A percentile compares a stretch with the other conserved stretches of the same genome.
These are phyloP conservation scores for Pteronura brasiliensis DNA, from an alignment of 2,113 vertebrate species.

Conservation along the genomic window DNA sequence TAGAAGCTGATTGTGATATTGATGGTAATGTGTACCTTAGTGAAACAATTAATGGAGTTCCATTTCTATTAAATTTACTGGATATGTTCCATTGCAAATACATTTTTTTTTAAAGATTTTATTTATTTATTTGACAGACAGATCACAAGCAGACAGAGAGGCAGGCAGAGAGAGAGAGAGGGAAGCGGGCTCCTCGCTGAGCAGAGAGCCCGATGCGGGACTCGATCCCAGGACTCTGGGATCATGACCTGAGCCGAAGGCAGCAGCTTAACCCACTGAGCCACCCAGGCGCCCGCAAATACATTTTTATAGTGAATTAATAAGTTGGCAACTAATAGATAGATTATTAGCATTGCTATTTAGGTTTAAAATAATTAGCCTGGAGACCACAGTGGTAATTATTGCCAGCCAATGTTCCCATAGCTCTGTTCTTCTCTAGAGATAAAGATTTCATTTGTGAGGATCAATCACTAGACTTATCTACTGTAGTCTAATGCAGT, in stretches of 20 bases:
- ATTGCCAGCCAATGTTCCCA: not conserved
- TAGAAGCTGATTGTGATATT: not conserved
- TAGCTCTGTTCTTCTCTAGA: not conserved
- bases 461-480: not conserved
- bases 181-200: too few relatives aligned
- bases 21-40: not conserved
- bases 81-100: not conserved
- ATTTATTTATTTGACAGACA: too few relatives aligned
- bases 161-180: too few relatives aligned
- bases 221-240: too few relatives aligned
- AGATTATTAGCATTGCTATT: not conserved
- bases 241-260: too few relatives aligned
- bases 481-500: not conserved
- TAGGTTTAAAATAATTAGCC: slow-evolving; percentile 46
- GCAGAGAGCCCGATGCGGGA: too few relatives aligned
- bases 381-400: not conserved
- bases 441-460: not conserved
- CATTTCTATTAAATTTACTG: slow-evolving; percentile 33
- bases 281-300: too few relatives aligned
- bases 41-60: slow-evolving; percentile 6
- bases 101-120: too few relatives aligned
- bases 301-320: slow-evolving; percentile 25
- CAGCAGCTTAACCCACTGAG: too few relatives aligned
- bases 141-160: too few relatives aligned
- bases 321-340: slow-evolving; percentile 10